Base-by-base conservation (phyloP, 2,113 vertebrate genomes). In the Sander lucioperca region DNA sequence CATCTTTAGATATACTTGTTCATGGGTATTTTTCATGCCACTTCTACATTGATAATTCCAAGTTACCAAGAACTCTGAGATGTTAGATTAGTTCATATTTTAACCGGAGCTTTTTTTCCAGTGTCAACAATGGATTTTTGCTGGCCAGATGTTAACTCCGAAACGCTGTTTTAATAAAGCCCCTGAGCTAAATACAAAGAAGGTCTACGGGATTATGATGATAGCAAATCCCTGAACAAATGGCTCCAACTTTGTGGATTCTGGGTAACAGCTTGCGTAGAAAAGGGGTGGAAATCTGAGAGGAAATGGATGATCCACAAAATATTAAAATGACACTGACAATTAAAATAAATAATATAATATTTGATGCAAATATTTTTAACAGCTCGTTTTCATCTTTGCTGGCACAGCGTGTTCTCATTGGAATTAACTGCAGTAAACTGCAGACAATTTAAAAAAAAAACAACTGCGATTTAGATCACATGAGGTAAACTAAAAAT, bases 61-160 rank as follows among this genome's bases (percentile, higher is more conserved):
- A 25, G 6, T 27, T 6, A 59, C 25, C 13, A 62, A 16, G 8
- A 58, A 50, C 21, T 2, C 6, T 36, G 4, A 27, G 1, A 64
- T 23, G 18, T 11, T 11, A 71, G 9, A 25, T 4, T 21, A 14
- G 3, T 62, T 68, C 10, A 33, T 65, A 30, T 16, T 58, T 2
- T 36, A 62, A 57, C 50, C 75, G 50, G 57, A 51, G 19, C 51
- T 57, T 27, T 27, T 64, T 64, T 77, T 62, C 3, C 30, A n/a
- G 14, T 54, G 57, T 74, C 62, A 83, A 58, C 68, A 53, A 62
- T 86, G 76, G 80, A 85, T 88, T 86, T 88, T 23, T 19, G 7
- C 2, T 13, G 59, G 74, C 87, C 90, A 93, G 89, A 92, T 92
- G 87, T 88, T 84, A 57, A 69, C 43, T 23, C 43, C 74, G 68